phyloP scores from a whole-genome alignment of 2,888 invertebrate species.

The Macaria liturata region DNA sequence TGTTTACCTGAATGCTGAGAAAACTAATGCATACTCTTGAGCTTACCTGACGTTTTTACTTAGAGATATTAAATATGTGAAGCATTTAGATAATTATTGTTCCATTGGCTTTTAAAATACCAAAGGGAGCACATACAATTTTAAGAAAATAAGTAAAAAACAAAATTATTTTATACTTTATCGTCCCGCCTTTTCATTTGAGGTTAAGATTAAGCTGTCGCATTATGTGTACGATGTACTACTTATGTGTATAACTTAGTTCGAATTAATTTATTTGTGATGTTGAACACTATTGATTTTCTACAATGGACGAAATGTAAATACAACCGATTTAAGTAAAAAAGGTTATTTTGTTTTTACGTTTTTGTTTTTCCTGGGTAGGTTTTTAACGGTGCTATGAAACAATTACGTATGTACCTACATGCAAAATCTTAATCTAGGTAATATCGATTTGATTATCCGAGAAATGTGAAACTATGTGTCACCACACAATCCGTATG shows the following conservation, averaged over 20 bases:
- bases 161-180: conserved; percentile 63
- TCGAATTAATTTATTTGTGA: conserved; percentile 83
- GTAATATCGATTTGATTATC: background rate
- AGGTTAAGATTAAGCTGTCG: conserved; percentile 74
- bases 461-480: background rate
- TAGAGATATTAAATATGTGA: conserved; percentile 40
- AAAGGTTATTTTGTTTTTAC: conserved; percentile 81
- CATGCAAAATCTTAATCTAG: background rate
- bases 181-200: conserved; percentile 75
- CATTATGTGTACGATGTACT: conserved; percentile 77
- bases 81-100: conserved; percentile 64
- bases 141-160: conserved; percentile 64
- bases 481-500: conserved; percentile 7
- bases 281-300: conserved; percentile 83
- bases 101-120: conserved; percentile 62
- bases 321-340: conserved; percentile 84
- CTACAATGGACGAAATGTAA: conserved; percentile 82
- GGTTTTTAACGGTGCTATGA: background rate
- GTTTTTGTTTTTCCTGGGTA: conserved; percentile 71
- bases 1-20: conserved; percentile 40
- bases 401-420: too few relatives aligned
- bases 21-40: conserved; percentile 15
- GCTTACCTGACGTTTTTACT: conserved; percentile 34
- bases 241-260: conserved; percentile 79
- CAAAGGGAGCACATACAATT: conserved; percentile 58